These are phyloP conservation scores for Drosophila dives DNA, from an alignment of 2,888 invertebrate species.

Conservation along the genomic window DNA sequence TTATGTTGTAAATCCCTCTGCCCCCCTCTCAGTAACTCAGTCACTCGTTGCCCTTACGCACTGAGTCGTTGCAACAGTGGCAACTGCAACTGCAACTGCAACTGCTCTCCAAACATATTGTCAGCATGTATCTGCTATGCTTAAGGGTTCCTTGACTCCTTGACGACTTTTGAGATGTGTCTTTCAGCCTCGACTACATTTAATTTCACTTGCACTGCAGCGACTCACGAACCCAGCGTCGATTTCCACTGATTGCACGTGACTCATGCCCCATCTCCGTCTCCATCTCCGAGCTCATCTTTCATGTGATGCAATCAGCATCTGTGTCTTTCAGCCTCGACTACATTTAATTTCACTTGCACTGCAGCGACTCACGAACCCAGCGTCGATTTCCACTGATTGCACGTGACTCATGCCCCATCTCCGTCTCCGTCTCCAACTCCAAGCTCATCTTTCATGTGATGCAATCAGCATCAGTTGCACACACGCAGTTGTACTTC, in stretches of 20 bases:
- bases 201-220: constrained; percentile 60
- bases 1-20: constrained; percentile 12
- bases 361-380: constrained; percentile 7
- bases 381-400: constrained; percentile 14
- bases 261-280: neutral
- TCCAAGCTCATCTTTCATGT: constrained; percentile 21
- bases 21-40: neutral
- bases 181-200: constrained; percentile 61
- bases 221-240: neutral
- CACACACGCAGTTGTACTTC: constrained; percentile 1
- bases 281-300: constrained; percentile 12
- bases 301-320: constrained; percentile 58
- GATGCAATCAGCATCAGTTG: constrained; percentile 56
- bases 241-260: constrained; percentile 21
- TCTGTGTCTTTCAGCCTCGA: constrained; percentile 33
- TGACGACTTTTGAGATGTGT: constrained; percentile 16
- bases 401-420: neutral
- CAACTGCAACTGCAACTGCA: constrained; percentile 1
- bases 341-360: constrained; percentile 73
- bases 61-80: neutral
- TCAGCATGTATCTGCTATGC: constrained; percentile 55
- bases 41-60: neutral
- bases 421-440: constrained; percentile 6
- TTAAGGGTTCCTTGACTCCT: constrained; percentile 73
- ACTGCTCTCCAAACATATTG: constrained; percentile 47